A percentile compares a stretch with the other conserved stretches of the same genome.
phyloP scores from a whole-genome alignment of 2,888 invertebrate genomes.

The Strigamia transsilvanica region DNA sequence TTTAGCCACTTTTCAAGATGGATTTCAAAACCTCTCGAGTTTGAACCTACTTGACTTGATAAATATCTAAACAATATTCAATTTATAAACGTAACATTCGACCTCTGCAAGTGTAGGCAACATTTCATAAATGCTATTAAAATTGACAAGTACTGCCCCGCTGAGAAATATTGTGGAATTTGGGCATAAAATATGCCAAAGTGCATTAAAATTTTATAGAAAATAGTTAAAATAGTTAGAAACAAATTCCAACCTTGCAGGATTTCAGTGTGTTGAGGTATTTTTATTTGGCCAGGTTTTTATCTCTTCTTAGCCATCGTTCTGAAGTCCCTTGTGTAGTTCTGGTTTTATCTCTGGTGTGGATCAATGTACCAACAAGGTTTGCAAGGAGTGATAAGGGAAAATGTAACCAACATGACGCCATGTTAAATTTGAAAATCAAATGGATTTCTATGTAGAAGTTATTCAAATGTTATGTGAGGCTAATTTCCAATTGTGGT shows the following conservation, averaged over 20 bases:
- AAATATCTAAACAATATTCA: neutral
- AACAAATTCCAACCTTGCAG: too few relatives aligned
- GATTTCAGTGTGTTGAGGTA: neutral
- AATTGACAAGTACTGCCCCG: too few relatives aligned
- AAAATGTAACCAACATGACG: constrained; percentile 2
- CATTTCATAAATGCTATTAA: neutral
- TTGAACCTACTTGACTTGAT: neutral
- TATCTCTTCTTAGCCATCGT: constrained; percentile 13
- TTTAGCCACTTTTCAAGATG: neutral
- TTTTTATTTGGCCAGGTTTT: neutral
- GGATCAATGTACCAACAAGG: constrained; percentile 18
- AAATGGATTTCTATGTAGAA: too few relatives aligned
- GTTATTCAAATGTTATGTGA: too few relatives aligned
- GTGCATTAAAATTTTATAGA: too few relatives aligned
- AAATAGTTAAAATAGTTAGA: too few relatives aligned
- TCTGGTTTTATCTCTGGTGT: constrained; percentile 17
- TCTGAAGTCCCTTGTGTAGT: neutral
- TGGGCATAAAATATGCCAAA: too few relatives aligned
- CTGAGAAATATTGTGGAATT: too few relatives aligned
- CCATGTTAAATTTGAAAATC: neutral
- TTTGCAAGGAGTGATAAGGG: constrained; percentile 2
- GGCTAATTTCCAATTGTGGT: neutral
- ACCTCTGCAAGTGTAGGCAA: neutral
- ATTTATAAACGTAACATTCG: neutral
- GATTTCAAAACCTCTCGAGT: neutral